A percentile compares a stretch with the other conserved stretches of the same genome.
Evolutionary conservation across 2,113 vertebrate genomes (phyloP).

Genomic region (Percopsis transmontana): DNA sequence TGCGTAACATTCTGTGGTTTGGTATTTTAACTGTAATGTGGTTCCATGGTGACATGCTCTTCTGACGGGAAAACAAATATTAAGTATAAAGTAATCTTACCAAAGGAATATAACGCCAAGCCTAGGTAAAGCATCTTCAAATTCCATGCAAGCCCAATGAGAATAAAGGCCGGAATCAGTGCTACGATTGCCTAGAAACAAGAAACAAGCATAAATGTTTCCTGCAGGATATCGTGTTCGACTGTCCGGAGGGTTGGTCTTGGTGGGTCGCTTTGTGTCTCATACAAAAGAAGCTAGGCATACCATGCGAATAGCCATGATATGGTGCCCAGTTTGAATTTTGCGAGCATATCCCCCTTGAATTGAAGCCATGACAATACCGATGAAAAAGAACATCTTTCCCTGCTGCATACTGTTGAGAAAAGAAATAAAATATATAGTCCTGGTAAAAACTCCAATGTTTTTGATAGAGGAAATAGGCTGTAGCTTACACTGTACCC

Average conservation of each 20-base stretch:
- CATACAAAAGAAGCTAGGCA: not conserved
- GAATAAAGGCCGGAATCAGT: constrained; percentile 88
- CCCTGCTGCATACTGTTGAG: constrained; percentile 92
- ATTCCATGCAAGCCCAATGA: constrained; percentile 86
- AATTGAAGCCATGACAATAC: constrained; percentile 91
- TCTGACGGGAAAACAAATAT: not conserved
- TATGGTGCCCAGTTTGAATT: constrained; percentile 87
- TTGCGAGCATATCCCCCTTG: constrained; percentile 92
- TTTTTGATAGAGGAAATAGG: not conserved
- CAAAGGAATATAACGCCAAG: constrained; percentile 89
- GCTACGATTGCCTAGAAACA: constrained; percentile 83
- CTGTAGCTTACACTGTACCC: not conserved
- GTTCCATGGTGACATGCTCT: not conserved
- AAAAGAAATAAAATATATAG: constrained; percentile 12
- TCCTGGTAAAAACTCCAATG: not conserved
- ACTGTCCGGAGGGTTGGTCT: not conserved
- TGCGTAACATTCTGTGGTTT: not conserved
- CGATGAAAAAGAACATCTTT: constrained; percentile 98
- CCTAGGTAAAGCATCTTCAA: constrained; percentile 82
- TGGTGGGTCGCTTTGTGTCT: not conserved
- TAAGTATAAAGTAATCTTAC: constrained; percentile 75
- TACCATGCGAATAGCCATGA: constrained; percentile 85
- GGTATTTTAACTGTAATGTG: not conserved
- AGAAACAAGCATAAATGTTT: constrained; percentile 8
- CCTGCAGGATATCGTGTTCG: not conserved